Conservation (phyloP, 2,113 vertebrate genomes). For the Mesembrinibis cayennensis region DNA sequence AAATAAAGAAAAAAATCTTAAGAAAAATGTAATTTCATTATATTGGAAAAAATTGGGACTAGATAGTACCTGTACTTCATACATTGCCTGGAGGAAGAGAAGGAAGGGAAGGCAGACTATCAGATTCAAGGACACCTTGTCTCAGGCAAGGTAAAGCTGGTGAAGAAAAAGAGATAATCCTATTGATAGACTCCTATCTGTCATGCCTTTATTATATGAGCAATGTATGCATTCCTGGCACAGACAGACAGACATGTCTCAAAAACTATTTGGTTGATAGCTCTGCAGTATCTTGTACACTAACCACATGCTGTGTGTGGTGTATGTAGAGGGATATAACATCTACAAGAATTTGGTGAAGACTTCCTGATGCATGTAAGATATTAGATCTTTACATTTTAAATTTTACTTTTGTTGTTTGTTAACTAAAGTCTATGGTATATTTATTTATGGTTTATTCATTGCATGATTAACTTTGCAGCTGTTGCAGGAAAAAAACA, state of each 20-base stretch:
- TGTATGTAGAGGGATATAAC: background rate
- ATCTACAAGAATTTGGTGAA: background rate
- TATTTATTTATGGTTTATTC: background rate
- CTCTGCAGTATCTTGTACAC: background rate
- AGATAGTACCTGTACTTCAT: background rate
- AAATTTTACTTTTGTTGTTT: background rate
- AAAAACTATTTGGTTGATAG: background rate
- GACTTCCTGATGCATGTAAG: background rate
- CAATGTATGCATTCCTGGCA: background rate
- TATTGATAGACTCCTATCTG: background rate
- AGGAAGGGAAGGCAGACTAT: background rate
- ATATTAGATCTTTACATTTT: background rate
- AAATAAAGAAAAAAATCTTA: background rate
- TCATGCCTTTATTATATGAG: background rate
- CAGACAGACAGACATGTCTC: background rate
- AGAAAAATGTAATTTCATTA: background rate
- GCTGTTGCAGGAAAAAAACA: background rate
- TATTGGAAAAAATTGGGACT: background rate
- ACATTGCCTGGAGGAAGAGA: background rate
- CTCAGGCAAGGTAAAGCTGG: background rate
- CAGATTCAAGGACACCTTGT: background rate
- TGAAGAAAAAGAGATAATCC: background rate
- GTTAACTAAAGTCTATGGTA: background rate
- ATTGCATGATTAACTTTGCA: background rate
- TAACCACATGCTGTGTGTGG: background rate